Evolutionary conservation across 1,140 invertebrate genomes (phyloP).

Genomic region (Halesus radiatus): DNA sequence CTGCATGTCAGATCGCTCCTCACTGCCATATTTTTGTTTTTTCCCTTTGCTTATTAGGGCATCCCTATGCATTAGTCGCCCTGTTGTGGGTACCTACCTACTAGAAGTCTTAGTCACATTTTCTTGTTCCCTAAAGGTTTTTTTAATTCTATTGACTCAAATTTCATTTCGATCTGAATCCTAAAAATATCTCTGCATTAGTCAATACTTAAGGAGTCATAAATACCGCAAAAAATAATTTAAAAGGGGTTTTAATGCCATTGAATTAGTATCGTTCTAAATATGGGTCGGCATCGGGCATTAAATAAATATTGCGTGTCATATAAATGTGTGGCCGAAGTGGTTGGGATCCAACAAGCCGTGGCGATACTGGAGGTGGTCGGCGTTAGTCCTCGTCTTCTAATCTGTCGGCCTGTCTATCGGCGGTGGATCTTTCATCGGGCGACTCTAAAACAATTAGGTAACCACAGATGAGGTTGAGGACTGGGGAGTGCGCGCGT

Average conservation of each 20-base stretch:
- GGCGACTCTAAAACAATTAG: constrained; percentile 46
- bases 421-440: constrained; percentile 12
- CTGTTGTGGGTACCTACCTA: no score
- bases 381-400: neutral
- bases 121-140: no score
- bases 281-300: constrained; percentile 35
- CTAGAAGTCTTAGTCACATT: no score
- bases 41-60: no score
- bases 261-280: constrained; percentile 24
- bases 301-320: constrained; percentile 42
- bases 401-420: neutral
- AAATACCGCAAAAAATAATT: neutral
- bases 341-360: neutral
- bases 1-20: no score
- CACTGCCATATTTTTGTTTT: no score
- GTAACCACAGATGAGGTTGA: constrained; percentile 8
- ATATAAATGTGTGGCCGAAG: constrained; percentile 39
- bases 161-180: no score
- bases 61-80: no score
- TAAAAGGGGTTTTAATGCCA: no score
- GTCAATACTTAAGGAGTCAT: neutral
- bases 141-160: no score
- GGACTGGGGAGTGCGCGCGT: neutral
- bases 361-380: constrained; percentile 13
- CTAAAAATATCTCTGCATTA: no score